Evolutionary conservation across 2,888 invertebrate species (phyloP).

Genomic region (Luperina nickerlii): DNA sequence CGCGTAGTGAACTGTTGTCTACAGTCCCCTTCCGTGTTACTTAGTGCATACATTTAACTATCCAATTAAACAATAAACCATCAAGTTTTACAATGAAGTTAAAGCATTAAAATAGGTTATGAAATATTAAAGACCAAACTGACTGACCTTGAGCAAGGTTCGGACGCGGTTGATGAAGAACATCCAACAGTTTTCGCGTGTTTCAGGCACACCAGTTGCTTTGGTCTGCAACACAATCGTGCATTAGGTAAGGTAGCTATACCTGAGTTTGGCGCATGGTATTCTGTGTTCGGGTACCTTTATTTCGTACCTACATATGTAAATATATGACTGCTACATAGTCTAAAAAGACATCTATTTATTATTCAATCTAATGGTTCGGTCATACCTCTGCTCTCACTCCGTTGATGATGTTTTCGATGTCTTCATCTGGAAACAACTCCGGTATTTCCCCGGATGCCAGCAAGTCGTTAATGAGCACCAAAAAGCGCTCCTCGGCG

Average conservation of each 20-base stretch:
- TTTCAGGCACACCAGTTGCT: constrained; percentile 95
- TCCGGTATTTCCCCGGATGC: constrained; percentile 98
- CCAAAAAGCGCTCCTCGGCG: constrained; percentile 96
- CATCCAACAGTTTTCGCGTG: constrained; percentile 98
- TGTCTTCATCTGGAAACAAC: constrained; percentile 96
- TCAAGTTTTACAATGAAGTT: background rate
- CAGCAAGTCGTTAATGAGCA: constrained; percentile 97
- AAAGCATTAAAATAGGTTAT: background rate
- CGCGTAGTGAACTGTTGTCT: background rate
- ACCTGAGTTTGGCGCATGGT: background rate
- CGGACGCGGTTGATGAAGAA: constrained; percentile 98
- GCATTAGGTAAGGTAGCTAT: constrained; percentile 11
- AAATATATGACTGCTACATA: background rate
- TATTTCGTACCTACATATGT: background rate
- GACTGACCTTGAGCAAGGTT: constrained; percentile 91
- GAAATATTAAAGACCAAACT: background rate
- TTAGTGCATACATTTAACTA: background rate
- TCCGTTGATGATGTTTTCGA: constrained; percentile 95
- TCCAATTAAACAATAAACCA: background rate
- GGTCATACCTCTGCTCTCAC: constrained; percentile 93
- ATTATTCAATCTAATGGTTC: background rate
- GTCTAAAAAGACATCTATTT: background rate
- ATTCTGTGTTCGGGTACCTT: background rate
- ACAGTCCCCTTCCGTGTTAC: background rate
- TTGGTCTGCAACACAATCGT: constrained; percentile 90